Evolutionary conservation across 2,113 vertebrate genomes (phyloP), one percentile per base, ranked within the genome.

Genomic region (Cephalopholis sonnerati): DNA sequence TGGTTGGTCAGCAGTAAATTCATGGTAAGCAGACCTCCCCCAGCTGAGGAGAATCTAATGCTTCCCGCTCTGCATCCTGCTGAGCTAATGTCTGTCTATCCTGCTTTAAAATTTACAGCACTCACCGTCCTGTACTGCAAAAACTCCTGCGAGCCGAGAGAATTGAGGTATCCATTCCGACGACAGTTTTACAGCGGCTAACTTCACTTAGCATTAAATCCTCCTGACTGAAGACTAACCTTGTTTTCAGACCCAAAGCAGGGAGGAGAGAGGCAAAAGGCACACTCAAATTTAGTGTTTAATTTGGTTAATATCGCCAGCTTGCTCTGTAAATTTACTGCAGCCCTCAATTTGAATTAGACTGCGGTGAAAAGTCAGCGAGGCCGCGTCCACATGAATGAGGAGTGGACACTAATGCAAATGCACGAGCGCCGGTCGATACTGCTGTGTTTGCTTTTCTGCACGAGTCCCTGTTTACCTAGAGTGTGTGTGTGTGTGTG

Each of bases 281-380:
- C 32, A 1, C 15, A 0, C 48, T 79, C 57, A 74, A 89, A 93
- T 93, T 85, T 93, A 94, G 69, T 83, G 90, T 90, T 93, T 94
- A 81, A 94, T 95, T 93, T 94, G 83, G 81, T 86, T 95, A 95
- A 95, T 93, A 94, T 87, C 69, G 66, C 58, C 54, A 74, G 29
- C 61, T 85, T 61, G 16, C 78, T 83, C 59, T 85, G 77, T 53
- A 86, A 90, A 92, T 94, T 92, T 91, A 93, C 85, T 75, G 87
- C 82, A 39, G 80, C 84, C 29, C 85, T 86, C 85, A 73, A 24
- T 87, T 74, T 90, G 84, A 92, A 89, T 77, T 76, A 88, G 81
- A 87, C 90, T 78, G 80, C 53, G 58, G 91, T 51, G 87, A 89
- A 29, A 79, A 74, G 87, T 86, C 87, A 62, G 79, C 7, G 72